Evolutionary conservation across 1,140 invertebrate species (phyloP).

Genomic region (Lasioglossum baleicum): DNA sequence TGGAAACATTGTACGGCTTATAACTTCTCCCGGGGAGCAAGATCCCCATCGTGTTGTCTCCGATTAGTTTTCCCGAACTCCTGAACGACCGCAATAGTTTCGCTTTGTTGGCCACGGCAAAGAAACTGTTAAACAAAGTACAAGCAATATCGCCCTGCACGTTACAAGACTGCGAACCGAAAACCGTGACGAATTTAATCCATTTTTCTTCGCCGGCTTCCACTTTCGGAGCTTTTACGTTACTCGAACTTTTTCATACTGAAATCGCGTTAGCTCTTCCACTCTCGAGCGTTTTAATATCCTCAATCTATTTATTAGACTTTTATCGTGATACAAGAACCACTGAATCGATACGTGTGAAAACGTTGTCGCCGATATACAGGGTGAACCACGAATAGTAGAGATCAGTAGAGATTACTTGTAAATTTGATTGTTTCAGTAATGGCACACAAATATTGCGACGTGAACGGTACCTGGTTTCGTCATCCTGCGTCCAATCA

Average conservation of each 20-base stretch:
- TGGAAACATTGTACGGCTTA: not conserved
- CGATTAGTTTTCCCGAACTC: not conserved
- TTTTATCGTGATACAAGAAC: too few species aligned
- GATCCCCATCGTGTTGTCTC: not conserved
- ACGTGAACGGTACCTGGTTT: conserved; percentile 82
- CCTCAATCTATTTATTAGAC: too few species aligned
- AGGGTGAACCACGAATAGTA: too few species aligned
- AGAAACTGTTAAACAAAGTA: not conserved
- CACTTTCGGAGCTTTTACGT: not conserved
- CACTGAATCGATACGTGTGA: too few species aligned
- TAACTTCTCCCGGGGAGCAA: not conserved
- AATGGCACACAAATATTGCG: conserved; percentile 81
- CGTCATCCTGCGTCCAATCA: conserved; percentile 79
- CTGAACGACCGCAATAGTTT: not conserved
- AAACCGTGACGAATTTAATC: not conserved
- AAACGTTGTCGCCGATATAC: too few species aligned
- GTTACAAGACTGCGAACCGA: not conserved
- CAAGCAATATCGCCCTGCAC: not conserved
- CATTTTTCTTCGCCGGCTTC: not conserved
- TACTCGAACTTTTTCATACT: not conserved
- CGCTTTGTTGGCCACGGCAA: not conserved
- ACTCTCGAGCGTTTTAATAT: too few species aligned
- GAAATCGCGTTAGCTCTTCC: too few species aligned
- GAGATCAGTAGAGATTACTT: too few species aligned
- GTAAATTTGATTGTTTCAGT: conserved; percentile 74